A percentile compares a stretch with the other conserved stretches of the same genome.
Conservation (phyloP, 2,113 vertebrate species). For the Myodes glareolus region DNA sequence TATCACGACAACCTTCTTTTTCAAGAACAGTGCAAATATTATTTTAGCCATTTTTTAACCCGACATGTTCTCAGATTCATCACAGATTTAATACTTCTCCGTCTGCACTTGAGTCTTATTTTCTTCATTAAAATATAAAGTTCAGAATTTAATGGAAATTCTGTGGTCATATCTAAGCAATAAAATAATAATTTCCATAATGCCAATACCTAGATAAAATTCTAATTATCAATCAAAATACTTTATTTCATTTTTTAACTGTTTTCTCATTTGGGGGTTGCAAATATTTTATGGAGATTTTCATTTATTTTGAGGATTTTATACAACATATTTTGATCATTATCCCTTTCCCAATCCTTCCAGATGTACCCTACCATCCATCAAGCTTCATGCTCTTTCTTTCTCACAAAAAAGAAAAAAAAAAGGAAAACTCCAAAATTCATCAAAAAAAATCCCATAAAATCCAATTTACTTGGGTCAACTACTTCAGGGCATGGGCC, state of each 20-base stretch:
- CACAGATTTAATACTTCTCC: not conserved
- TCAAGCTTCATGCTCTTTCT: not conserved
- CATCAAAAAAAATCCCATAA: not conserved
- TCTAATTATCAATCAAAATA: not conserved
- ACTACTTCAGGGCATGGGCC: not conserved
- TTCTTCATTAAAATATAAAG: not conserved
- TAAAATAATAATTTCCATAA: not conserved
- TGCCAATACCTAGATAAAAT: not conserved
- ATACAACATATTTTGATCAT: not conserved
- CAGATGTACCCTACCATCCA: not conserved
- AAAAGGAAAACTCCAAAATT: not conserved
- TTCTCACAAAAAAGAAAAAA: not conserved
- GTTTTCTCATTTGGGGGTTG: not conserved
- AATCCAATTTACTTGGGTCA: too few species aligned
- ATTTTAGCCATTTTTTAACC: not conserved
- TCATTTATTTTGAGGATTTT: not conserved
- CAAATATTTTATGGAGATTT: not conserved
- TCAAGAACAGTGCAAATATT: not conserved
- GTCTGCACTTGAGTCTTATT: not conserved
- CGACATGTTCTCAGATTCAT: not conserved
- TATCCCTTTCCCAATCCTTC: not conserved
- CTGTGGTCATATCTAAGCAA: not conserved
- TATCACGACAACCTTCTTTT: conserved; percentile 1
- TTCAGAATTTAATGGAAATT: not conserved
- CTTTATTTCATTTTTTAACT: not conserved